Base-by-base conservation (phyloP, 1,140 invertebrate genomes). In the Ganaspis sp. region DNA sequence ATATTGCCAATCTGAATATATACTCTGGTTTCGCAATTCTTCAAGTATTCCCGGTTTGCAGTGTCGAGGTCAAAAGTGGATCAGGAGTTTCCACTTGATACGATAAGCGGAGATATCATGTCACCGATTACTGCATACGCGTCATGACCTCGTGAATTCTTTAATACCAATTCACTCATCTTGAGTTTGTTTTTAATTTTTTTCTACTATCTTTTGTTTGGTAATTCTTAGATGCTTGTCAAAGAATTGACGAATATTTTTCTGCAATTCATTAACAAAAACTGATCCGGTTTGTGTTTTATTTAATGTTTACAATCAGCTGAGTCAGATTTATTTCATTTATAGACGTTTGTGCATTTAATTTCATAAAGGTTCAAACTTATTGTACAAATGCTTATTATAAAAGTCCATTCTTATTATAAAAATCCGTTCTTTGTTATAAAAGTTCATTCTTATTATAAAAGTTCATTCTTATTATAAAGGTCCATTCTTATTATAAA, bases 61-160 rank as follows among this genome's bases (percentile, higher is more conserved):
- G 23, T 58, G 54, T 26, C 54, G 54, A 58, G 54, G 54, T 58
- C 54, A 58, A 58, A 58, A 58, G 54, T 58, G 54, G 54, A 58
- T 58, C 54, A 58, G 9, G 54, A 58, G 54, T 58, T 58, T 58
- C 54, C 54, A 58, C 54, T 58, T 58, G 54, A 29, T 58, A 26
- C 5, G 23, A 58, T 58, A 58, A 58, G 21, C 19, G 54, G 54
- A 58, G 54, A 58, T 58, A 58, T 58, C 54, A 58, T 26, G 21
- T 29, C 54, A 58, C 54, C 54, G 23, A 58, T 58, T 58, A 58
- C 21, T 21, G 21, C 54, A 12, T 29, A 26, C 9, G 54, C 21
- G 26, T 58, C 8, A 29, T 26, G 54, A 12, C 40, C 40, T 45
- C 40, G 40, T 45, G 40, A 26, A 26, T 58, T 58, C 54, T 12